Conservation (phyloP, 2,888 invertebrate genomes). For the Leuctra nigra region DNA sequence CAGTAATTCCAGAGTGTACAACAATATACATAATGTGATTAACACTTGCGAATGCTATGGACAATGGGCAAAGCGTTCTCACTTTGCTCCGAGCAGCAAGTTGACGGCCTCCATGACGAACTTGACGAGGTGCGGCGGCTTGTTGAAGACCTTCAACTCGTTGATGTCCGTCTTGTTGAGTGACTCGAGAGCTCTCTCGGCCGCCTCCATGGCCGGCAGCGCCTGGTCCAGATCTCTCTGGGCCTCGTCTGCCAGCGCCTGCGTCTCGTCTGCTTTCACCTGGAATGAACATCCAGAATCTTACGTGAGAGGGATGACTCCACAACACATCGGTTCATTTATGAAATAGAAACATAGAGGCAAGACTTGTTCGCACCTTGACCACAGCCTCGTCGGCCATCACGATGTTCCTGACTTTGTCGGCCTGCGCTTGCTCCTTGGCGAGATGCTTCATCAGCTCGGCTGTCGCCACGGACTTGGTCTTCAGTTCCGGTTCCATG, state of each 20-base stretch:
- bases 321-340: too few relatives aligned
- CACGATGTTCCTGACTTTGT: slow-evolving; percentile 72
- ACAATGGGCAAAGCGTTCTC: too few relatives aligned
- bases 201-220: slow-evolving; percentile 78
- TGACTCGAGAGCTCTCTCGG: slow-evolving; percentile 74
- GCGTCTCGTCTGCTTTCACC: slow-evolving; percentile 79
- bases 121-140: slow-evolving; percentile 78
- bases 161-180: slow-evolving; percentile 87
- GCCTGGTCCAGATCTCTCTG: slow-evolving; percentile 78
- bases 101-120: slow-evolving; percentile 92
- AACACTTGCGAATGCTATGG: too few relatives aligned
- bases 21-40: too few relatives aligned
- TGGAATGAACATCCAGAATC: slow-evolving; percentile 36
- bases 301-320: too few relatives aligned
- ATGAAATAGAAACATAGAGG: too few relatives aligned
- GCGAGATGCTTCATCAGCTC: slow-evolving; percentile 66
- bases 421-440: slow-evolving; percentile 74
- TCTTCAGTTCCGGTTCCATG: slow-evolving; percentile 72
- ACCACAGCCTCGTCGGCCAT: slow-evolving; percentile 77
- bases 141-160: slow-evolving; percentile 81
- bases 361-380: too few relatives aligned
- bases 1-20: too few relatives aligned
- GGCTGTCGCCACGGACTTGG: slow-evolving; percentile 68
- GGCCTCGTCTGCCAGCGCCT: slow-evolving; percentile 76
- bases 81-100: slow-evolving; percentile 76